Evolutionary conservation across 1,140 invertebrate genomes (phyloP), one percentile per base, ranked within the genome.

Genomic region (Vanessa tameamea): DNA sequence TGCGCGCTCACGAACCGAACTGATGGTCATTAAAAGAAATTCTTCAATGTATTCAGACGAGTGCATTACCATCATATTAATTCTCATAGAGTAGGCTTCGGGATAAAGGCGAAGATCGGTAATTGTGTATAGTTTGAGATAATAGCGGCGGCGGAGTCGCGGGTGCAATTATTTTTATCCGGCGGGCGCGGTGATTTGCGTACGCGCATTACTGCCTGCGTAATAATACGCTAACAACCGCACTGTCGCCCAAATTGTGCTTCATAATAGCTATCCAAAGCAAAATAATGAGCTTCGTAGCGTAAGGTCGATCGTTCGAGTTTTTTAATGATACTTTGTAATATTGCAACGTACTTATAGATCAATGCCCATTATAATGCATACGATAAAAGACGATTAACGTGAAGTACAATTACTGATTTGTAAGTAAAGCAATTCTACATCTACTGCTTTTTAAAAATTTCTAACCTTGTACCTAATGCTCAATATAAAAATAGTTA

Each of bases 71-170:
- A 13, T 37, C 57, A 26, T n/a, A 15, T 31, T 37, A 37, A 37
- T 26, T 31, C 15, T 63, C 59, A 76, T 68, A 72, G 71, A 67
- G 59, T 73, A 65, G 61, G 61, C 61, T 48, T 72, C 71, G 47
- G 66, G 67, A 79, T 82, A 64, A 50, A 67, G 76, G 69, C 69
- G 47, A 47, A 65, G 82, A 80, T 67, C 81, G 76, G 87, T 88
- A 87, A 89, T 91, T 86, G 86, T 85, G 85, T 91, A 89, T 87
- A 87, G 89, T 89, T 87, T 85, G 82, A 86, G 87, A 88, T 91
- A 89, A 91, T 91, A 79, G 80, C 81, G 72, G 83, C 78, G 81
- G 84, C 85, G 47, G 57, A 71, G 69, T 64, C 78, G 79, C 83
- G 81, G 80, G 82, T 82, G 86, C 87, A 91, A 91, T 91, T 90